Base-by-base conservation (phyloP, 2,797 vertebrate genomes). In the Sebastolobus alascanus region DNA sequence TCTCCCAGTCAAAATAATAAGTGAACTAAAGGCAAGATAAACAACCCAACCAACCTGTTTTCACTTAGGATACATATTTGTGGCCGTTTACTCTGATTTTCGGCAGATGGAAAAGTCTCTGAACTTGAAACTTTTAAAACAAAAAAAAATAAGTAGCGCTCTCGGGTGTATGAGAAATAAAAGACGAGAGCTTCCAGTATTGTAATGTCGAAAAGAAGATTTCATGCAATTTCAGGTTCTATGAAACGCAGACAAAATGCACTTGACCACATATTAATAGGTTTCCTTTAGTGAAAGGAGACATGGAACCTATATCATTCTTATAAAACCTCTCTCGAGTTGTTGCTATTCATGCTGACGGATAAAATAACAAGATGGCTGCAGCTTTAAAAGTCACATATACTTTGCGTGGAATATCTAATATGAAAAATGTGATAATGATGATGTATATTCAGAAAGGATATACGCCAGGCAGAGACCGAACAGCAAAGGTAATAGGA, bases 31-130 rank as follows among this genome's bases (percentile, higher is more conserved):
- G 58, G 82, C 84, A 90, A 91, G 68, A 92, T 84, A 91, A 92
- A 93, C 84, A 93, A 85, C 76, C 83, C 64, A 13, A 60, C 83
- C 79, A 35, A 79, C 79, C 83, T 92, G 87, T 89, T 93, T 93
- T 86, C 83, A 91, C 85, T 94, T 94, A 89, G 46, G 68, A 84
- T 65, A 68, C 87, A 93, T 91, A 88, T 91, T 91, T 93, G 88
- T 83, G 91, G 89, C 63, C 82, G 74, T 91, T 91, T 91, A 85
- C 71, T 88, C 79, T 67, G 79, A 93, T 91, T 87, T 90, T 84
- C 56, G 29, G 76, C 68, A 82, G 75, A 85, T 58, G 71, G 67
- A 79, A 89, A 85, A 80, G 66, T 80, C 75, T 86, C 81, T 82
- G 69, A 85, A 90, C 65, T 79, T 66, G 75, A 92, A 85, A 88